These are phyloP conservation scores for Paracanthobrama guichenoti DNA, from an alignment of 2,113 vertebrate species.

Conservation along the genomic window DNA sequence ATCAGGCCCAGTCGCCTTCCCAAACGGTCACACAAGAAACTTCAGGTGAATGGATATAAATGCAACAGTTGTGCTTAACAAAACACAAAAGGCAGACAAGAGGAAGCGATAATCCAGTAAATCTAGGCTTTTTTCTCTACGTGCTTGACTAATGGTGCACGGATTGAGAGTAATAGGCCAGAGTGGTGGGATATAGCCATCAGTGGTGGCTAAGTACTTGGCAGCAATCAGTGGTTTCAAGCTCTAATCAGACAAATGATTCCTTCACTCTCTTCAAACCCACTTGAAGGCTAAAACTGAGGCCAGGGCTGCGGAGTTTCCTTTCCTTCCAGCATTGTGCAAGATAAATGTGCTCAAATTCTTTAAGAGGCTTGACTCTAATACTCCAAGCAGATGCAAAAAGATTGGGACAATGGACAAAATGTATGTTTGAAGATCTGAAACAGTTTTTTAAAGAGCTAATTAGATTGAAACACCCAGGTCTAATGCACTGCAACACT, in stretches of 20 bases:
- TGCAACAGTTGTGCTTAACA: not conserved
- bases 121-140: not conserved
- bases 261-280: slow-evolving; percentile 8
- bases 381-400: not conserved
- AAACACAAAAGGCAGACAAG: slow-evolving; percentile 1
- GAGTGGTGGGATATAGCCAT: slow-evolving; percentile 22
- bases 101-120: slow-evolving; percentile 13
- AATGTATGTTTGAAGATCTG: not conserved
- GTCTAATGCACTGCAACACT: not conserved
- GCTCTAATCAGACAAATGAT: slow-evolving; percentile 18
- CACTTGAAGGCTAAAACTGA: slow-evolving; percentile 15
- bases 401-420: not conserved
- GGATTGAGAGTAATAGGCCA: slow-evolving; percentile 17
- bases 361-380: not conserved
- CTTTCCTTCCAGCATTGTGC: not conserved
- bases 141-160: slow-evolving; percentile 15
- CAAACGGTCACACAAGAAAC: not conserved
- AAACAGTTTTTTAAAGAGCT: not conserved
- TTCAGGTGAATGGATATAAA: slow-evolving; percentile 17
- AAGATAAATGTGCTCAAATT: not conserved
- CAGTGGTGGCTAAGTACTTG: slow-evolving; percentile 18
- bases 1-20: not conserved
- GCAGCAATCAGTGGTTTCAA: slow-evolving; percentile 16
- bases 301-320: not conserved
- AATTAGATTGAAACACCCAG: not conserved